Evolutionary conservation across 2,888 invertebrate genomes (phyloP).

Genomic region (Dynastes tityus): DNA sequence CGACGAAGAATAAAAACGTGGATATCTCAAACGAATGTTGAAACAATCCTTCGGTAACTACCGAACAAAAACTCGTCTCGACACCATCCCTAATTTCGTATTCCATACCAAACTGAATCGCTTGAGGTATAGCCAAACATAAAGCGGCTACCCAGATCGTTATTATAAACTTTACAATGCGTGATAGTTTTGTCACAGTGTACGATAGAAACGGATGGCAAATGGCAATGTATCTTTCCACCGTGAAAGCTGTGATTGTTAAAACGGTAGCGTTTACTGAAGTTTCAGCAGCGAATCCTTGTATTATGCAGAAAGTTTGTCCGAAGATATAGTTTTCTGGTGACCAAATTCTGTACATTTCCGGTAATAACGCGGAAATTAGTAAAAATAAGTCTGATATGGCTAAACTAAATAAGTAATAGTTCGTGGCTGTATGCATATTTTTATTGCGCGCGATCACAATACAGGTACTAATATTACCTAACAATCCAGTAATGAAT

Average conservation of each 20-base stretch:
- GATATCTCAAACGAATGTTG: slow-evolving; percentile 86
- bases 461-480: slow-evolving; percentile 88
- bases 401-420: slow-evolving; percentile 89
- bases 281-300: slow-evolving; percentile 86
- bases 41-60: slow-evolving; percentile 73
- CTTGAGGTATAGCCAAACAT: slow-evolving; percentile 83
- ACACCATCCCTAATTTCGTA: slow-evolving; percentile 67
- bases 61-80: slow-evolving; percentile 68
- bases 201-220: slow-evolving; percentile 82
- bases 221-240: slow-evolving; percentile 81
- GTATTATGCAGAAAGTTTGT: slow-evolving; percentile 83
- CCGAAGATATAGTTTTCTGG: slow-evolving; percentile 87
- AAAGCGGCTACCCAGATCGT: slow-evolving; percentile 87
- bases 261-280: slow-evolving; percentile 84
- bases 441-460: slow-evolving; percentile 87
- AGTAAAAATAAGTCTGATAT: slow-evolving; percentile 87
- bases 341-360: slow-evolving; percentile 85
- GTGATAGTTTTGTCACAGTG: slow-evolving; percentile 89
- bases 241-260: slow-evolving; percentile 80
- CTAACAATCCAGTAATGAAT: slow-evolving; percentile 84
- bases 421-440: slow-evolving; percentile 88
- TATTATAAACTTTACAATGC: slow-evolving; percentile 87
- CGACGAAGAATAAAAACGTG: slow-evolving; percentile 86
- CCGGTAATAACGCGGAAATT: slow-evolving; percentile 86
- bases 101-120: slow-evolving; percentile 71